Conservation (phyloP, 2,113 vertebrate species). For the Sceloporus undulatus region DNA sequence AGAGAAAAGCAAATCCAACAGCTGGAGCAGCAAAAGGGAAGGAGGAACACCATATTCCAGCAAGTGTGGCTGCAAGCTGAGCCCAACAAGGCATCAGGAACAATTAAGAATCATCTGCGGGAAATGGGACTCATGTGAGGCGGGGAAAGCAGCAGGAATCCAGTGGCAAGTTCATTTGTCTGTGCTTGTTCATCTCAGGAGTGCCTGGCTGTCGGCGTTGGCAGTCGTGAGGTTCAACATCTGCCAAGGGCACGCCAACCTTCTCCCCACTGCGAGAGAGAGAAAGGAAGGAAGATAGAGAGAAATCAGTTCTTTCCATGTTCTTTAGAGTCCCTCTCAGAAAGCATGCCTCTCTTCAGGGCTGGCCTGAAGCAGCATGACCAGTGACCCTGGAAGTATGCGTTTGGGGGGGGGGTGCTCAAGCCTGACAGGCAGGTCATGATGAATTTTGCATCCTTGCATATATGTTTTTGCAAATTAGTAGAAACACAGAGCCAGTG, state of each 20-base stretch:
- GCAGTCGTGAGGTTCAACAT: neutral
- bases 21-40: neutral
- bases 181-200: constrained; percentile 5
- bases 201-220: neutral
- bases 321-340: neutral
- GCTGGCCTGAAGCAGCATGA: too few species aligned
- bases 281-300: neutral
- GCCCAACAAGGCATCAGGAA: neutral
- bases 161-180: constrained; percentile 13
- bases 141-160: neutral
- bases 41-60: too few species aligned
- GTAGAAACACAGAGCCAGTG: too few species aligned
- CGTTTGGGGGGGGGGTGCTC: too few species aligned
- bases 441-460: too few species aligned
- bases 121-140: neutral
- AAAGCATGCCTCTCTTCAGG: too few species aligned
- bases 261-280: neutral
- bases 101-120: neutral
- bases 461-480: too few species aligned
- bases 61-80: neutral
- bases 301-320: too few species aligned
- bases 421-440: too few species aligned
- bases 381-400: too few species aligned
- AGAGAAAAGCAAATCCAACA: too few species aligned
- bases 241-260: constrained; percentile 18